phyloP scores from a whole-genome alignment of 2,888 invertebrate species.

The Cheiracanthium punctorium region DNA sequence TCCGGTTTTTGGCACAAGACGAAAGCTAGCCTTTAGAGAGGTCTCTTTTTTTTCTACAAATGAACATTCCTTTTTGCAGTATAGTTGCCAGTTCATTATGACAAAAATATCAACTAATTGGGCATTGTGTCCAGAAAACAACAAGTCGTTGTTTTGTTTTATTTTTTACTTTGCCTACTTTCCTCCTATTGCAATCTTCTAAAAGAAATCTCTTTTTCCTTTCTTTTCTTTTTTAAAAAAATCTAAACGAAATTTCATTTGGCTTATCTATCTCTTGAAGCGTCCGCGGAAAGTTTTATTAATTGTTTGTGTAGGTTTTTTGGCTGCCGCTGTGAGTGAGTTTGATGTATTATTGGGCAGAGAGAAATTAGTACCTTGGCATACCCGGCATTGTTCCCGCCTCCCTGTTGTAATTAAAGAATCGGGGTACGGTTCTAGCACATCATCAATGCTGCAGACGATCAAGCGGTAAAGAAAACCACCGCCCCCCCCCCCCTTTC shows the following conservation, averaged over 20 bases:
- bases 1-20: slow-evolving; percentile 66
- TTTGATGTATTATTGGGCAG: slow-evolving; percentile 57
- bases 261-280: slow-evolving; percentile 41
- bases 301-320: slow-evolving; percentile 54
- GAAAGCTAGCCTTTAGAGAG: slow-evolving; percentile 40
- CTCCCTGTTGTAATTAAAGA: slow-evolving; percentile 63
- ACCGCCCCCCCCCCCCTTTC: not conserved
- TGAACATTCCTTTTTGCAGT: slow-evolving; percentile 41
- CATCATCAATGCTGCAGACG: slow-evolving; percentile 48
- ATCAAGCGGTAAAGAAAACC: slow-evolving; percentile 32
- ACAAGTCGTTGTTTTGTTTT: slow-evolving; percentile 39
- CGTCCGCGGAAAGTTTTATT: slow-evolving; percentile 52
- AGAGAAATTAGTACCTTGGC: slow-evolving; percentile 68
- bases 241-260: slow-evolving; percentile 56
- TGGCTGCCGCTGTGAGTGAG: slow-evolving; percentile 18
- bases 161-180: no score
- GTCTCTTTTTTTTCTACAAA: slow-evolving; percentile 28
- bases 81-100: slow-evolving; percentile 59
- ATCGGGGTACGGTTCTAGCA: slow-evolving; percentile 37
- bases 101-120: slow-evolving; percentile 68
- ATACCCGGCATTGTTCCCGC: slow-evolving; percentile 53
- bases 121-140: slow-evolving; percentile 63
- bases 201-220: slow-evolving; percentile 52
- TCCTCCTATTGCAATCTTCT: slow-evolving; percentile 51
- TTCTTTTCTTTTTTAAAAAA: slow-evolving; percentile 20